A percentile compares a stretch with the other conserved stretches of the same genome.
phyloP scores from a whole-genome alignment of 2,113 vertebrate species.

The Coreoperca whiteheadi region DNA sequence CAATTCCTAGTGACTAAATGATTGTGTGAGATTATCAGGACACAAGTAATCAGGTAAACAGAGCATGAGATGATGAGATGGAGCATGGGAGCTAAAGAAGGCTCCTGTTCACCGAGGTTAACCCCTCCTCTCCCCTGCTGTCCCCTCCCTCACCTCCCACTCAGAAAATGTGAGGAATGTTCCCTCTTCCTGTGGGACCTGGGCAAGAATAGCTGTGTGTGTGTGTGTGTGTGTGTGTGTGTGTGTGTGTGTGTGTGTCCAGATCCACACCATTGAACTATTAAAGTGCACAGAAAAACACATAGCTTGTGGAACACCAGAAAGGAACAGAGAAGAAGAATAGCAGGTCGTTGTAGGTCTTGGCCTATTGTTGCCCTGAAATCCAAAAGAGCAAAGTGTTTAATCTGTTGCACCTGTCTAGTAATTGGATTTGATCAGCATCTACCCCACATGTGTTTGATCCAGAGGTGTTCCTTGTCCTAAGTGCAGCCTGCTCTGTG shows the following conservation, averaged over 20 bases:
- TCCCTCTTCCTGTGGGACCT: slow-evolving; percentile 84
- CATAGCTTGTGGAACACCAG: slow-evolving; percentile 46
- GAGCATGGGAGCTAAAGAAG: slow-evolving; percentile 61
- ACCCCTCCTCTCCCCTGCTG: slow-evolving; percentile 42
- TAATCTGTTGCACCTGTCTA: slow-evolving; percentile 63
- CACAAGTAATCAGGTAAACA: slow-evolving; percentile 54
- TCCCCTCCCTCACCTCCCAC: slow-evolving; percentile 62
- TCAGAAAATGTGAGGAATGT: slow-evolving; percentile 84
- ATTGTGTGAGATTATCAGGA: slow-evolving; percentile 9
- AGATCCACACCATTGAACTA: slow-evolving; percentile 35
- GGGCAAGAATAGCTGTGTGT: slow-evolving; percentile 60
- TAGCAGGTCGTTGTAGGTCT: slow-evolving; percentile 22
- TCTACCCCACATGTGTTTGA: slow-evolving; percentile 42
- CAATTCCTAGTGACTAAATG: not conserved
- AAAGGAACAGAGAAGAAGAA: slow-evolving; percentile 50
- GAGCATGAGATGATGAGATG: slow-evolving; percentile 47
- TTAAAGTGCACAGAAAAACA: slow-evolving; percentile 58
- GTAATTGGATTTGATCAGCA: slow-evolving; percentile 61
- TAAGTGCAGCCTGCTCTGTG: not conserved
- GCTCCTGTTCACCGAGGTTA: slow-evolving; percentile 67
- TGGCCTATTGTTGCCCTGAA: slow-evolving; percentile 34
- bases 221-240: slow-evolving; percentile 35
- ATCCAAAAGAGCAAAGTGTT: slow-evolving; percentile 52
- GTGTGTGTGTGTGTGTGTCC: not conserved
- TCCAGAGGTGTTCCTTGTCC: slow-evolving; percentile 59